A percentile compares a stretch with the other conserved stretches of the same genome.
Conservation (phyloP, 2,888 invertebrate genomes). For the Panzeria rudis region DNA sequence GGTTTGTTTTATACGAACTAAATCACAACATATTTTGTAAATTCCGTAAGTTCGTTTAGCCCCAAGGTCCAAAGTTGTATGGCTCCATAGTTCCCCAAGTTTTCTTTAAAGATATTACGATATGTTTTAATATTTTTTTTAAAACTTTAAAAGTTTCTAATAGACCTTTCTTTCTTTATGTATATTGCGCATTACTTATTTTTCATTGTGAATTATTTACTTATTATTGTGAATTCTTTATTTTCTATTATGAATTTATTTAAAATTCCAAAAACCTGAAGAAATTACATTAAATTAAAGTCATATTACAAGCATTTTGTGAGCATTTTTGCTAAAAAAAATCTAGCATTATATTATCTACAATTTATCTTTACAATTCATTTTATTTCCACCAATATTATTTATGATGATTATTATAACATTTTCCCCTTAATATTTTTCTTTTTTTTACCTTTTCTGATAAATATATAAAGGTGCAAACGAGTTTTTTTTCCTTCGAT, state of each 20-base stretch:
- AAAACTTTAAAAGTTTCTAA: too few species aligned
- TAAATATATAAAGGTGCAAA: slow-evolving; percentile 66
- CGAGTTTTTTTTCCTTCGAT: slow-evolving; percentile 44
- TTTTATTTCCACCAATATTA: slow-evolving; percentile 48
- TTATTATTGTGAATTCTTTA: background rate
- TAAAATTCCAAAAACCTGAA: background rate
- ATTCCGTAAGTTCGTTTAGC: too few species aligned
- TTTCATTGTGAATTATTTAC: too few species aligned
- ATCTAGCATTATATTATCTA: slow-evolving; percentile 8
- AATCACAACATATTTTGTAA: too few species aligned
- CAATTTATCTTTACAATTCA: slow-evolving; percentile 19
- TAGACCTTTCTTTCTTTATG: too few species aligned
- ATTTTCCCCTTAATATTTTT: slow-evolving; percentile 45
- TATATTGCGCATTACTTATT: too few species aligned
- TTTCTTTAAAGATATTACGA: too few species aligned
- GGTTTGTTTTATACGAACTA: too few species aligned
- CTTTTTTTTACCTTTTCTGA: slow-evolving; percentile 29
- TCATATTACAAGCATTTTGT: background rate
- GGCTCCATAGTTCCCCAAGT: too few species aligned
- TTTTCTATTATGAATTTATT: background rate
- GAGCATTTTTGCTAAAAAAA: background rate
- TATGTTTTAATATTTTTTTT: too few species aligned
- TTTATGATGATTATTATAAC: slow-evolving; percentile 41
- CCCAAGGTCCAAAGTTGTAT: too few species aligned
- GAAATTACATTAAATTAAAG: background rate